Percentiles rank a stretch among this genome's conserved stretches.
These are phyloP conservation scores for Sebastes ruberrimus DNA, from an alignment of 2,797 vertebrate species.

Conservation along the genomic window DNA sequence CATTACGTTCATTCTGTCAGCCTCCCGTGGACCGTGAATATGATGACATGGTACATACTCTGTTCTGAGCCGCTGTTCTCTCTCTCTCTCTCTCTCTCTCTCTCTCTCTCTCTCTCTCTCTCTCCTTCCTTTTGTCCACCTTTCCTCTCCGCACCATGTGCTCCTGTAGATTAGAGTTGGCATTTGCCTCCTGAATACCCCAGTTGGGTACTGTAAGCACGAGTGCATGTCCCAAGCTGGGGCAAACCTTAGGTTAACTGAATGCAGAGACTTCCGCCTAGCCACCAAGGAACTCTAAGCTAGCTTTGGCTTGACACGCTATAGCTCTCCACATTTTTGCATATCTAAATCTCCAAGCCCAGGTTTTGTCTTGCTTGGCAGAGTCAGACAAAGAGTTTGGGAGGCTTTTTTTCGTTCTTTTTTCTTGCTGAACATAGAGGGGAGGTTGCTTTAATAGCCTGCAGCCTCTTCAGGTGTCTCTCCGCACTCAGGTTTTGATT, in stretches of 20 bases:
- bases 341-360: slow-evolving; percentile 54
- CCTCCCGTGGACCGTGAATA: slow-evolving; percentile 41
- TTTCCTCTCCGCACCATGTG: slow-evolving; percentile 59
- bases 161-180: slow-evolving; percentile 63
- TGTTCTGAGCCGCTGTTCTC: slow-evolving; percentile 35
- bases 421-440: slow-evolving; percentile 40
- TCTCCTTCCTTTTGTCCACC: slow-evolving; percentile 57
- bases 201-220: slow-evolving; percentile 43
- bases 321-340: slow-evolving; percentile 42
- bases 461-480: slow-evolving; percentile 52
- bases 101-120: slow-evolving; percentile 4
- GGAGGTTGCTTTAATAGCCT: slow-evolving; percentile 49
- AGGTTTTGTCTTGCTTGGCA: slow-evolving; percentile 58
- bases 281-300: slow-evolving; percentile 57
- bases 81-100: neutral
- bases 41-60: slow-evolving; percentile 49
- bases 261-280: slow-evolving; percentile 46
- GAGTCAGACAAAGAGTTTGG: slow-evolving; percentile 47
- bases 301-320: slow-evolving; percentile 40
- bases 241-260: slow-evolving; percentile 51
- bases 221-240: slow-evolving; percentile 40
- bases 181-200: slow-evolving; percentile 53
- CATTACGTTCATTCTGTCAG: slow-evolving; percentile 39
- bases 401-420: slow-evolving; percentile 33
- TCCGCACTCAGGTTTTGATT: slow-evolving; percentile 63